Base-by-base conservation (phyloP, 2,888 invertebrate species). In the Netelia melanura region DNA sequence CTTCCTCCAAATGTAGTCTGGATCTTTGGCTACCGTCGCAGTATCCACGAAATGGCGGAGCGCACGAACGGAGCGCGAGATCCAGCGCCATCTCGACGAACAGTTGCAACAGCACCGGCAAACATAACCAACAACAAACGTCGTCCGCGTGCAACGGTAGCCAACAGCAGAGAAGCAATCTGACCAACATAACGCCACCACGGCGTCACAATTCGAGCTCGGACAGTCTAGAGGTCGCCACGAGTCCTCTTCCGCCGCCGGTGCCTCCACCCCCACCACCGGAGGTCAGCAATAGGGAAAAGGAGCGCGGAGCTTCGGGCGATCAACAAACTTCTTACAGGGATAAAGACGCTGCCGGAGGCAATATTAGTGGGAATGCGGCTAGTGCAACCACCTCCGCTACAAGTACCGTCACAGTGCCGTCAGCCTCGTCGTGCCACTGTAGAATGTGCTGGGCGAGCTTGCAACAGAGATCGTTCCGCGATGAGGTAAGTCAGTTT, bases 261-360 rank as follows among this genome's bases (percentile, higher is more conserved):
- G 94, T 94, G 17, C 94, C 94, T n/a, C 94, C 94, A 0, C 94
- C 94, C 11, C 94, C 94, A 17, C 93, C 93, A 14, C 94, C 94
- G 0, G 92, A 93, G 77, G 89, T 90, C 86, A 90, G 75, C 14
- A 81, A 89, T 30, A 86, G 91, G 21, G 92, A 92, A 14, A 89
- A 89, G 61, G 88, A 88, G 0, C 87, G 90, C 62, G 87, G 76
- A 25, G 91, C 91, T 67, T 90, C 89, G 80, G 86, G 86, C 75
- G 85, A 85, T 56, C 85, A 80, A 38, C 82, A 77, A 68, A 85
- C 70, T 54, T 78, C 76, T 23, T 77, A 65, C 62, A 91, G 90
- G 84, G 93, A 93, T 56, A 92, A 92, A 87, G 93, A 93, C 38
- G 23, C 61, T 17, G 72, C 71, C 21, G 79, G 71, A 1, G 72